phyloP scores from a whole-genome alignment of 2,113 vertebrate genomes.

The Tragelaphus buxtoni region DNA sequence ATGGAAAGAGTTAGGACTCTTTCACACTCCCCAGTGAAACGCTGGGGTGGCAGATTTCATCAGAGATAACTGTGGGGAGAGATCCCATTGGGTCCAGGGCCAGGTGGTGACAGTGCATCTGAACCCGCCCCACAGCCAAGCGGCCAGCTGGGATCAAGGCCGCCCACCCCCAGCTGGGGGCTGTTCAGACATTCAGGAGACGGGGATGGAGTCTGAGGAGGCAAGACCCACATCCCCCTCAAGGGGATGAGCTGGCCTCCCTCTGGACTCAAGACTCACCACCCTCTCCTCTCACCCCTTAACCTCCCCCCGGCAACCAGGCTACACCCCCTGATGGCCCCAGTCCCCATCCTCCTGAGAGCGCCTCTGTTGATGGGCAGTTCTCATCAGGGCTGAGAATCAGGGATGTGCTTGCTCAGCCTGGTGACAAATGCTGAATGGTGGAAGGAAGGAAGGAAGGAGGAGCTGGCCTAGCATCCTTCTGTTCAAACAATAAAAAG shows the following conservation, averaged over 20 bases:
- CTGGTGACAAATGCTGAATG: neutral
- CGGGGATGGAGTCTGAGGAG: neutral
- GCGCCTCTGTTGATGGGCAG: rapidly evolving
- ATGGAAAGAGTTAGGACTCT: neutral
- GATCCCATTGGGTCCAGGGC: rapidly evolving
- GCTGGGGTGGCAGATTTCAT: neutral
- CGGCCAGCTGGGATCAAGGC: neutral
- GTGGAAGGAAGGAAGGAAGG: neutral
- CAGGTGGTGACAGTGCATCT: neutral
- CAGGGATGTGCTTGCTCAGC: rapidly evolving
- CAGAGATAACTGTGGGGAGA: neutral
- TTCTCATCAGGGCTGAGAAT: neutral
- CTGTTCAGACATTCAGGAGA: neutral
- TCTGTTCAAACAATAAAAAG: neutral
- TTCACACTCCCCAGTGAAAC: neutral
- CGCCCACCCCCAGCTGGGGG: too few species aligned
- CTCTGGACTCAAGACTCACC: too few species aligned
- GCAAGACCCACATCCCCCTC: neutral
- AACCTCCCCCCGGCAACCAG: rapidly evolving
- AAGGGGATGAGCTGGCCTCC: neutral
- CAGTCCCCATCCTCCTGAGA: neutral
- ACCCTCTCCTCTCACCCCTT: neutral
- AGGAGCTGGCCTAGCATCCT: neutral
- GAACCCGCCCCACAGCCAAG: rapidly evolving
- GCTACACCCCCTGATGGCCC: rapidly evolving